Conservation (phyloP, 2,888 invertebrate species). For the Polyploca ridens region DNA sequence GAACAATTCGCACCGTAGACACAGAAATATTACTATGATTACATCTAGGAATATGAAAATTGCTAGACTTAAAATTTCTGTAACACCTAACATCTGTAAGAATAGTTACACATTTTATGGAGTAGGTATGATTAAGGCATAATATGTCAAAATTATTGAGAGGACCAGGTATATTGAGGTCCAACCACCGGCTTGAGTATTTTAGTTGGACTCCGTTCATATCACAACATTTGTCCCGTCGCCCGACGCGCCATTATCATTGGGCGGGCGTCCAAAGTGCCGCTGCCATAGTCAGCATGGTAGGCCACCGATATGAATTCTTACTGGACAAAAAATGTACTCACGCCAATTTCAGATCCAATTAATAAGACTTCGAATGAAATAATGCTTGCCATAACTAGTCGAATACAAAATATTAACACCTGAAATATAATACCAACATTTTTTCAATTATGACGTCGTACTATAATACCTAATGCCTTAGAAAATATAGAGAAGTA, state of each 20-base stretch:
- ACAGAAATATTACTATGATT: slow-evolving; percentile 42
- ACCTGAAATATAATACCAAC: slow-evolving; percentile 42
- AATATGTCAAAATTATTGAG: not conserved
- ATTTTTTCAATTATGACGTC: not conserved
- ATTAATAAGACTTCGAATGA: slow-evolving; percentile 51
- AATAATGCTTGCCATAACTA: slow-evolving; percentile 44
- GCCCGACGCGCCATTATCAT: too few species aligned
- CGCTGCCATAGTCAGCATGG: too few species aligned
- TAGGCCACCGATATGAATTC: too few species aligned
- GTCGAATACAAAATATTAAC: slow-evolving; percentile 49
- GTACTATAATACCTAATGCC: too few species aligned
- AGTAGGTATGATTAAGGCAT: too few species aligned
- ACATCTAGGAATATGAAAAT: slow-evolving; percentile 39
- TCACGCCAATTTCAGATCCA: slow-evolving; percentile 51
- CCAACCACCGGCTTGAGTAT: too few species aligned
- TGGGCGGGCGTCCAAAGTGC: too few species aligned
- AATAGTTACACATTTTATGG: not conserved
- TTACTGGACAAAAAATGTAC: slow-evolving; percentile 20
- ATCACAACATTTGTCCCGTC: too few species aligned
- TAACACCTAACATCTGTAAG: slow-evolving; percentile 34
- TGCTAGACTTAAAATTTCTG: slow-evolving; percentile 35
- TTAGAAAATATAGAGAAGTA: too few species aligned
- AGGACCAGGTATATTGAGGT: too few species aligned
- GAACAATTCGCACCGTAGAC: slow-evolving; percentile 53
- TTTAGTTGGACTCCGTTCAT: too few species aligned